Percentiles rank a stretch among this genome's conserved stretches.
Evolutionary conservation across 2,797 vertebrate genomes (phyloP).

Genomic region (Mormyrus proboscirostris): DNA sequence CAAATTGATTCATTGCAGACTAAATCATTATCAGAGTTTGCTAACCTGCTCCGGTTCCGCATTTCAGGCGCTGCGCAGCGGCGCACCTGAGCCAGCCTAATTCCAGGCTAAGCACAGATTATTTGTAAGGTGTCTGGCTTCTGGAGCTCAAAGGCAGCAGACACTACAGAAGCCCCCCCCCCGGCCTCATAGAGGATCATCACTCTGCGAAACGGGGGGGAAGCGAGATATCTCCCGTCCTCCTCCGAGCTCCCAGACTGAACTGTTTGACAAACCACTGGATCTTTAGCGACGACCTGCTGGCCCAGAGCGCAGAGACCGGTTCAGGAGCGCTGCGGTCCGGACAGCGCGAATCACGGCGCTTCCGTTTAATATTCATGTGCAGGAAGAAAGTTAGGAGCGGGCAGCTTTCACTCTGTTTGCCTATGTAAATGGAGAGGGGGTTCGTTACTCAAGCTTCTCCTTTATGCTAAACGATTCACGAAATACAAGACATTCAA

Average conservation of each 20-base stretch:
- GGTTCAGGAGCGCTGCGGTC: conserved; percentile 19
- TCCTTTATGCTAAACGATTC: conserved; percentile 14
- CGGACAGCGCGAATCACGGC: neutral
- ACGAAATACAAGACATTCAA: conserved; percentile 12
- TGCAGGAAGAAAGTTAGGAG: conserved; percentile 19
- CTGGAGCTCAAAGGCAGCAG: conserved; percentile 32
- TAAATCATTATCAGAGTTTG: conserved; percentile 46
- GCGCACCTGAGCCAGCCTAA: conserved; percentile 56
- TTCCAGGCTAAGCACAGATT: conserved; percentile 55
- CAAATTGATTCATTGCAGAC: conserved; percentile 46
- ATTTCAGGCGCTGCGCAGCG: conserved; percentile 43
- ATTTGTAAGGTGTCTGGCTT: conserved; percentile 52
- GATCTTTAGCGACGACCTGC: conserved; percentile 33
- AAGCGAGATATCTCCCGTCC: conserved; percentile 47
- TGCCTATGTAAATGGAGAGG: conserved; percentile 28
- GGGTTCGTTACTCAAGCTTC: neutral
- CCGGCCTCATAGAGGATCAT: conserved; percentile 28
- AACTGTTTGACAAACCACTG: conserved; percentile 30
- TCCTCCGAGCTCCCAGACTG: conserved; percentile 40
- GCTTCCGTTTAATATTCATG: conserved; percentile 9
- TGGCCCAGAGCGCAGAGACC: conserved; percentile 24
- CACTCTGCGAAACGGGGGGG: conserved; percentile 25
- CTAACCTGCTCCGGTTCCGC: conserved; percentile 47
- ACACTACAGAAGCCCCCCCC: conserved; percentile 40
- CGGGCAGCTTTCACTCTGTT: conserved; percentile 19